These are phyloP conservation scores for Sylvilagus floridanus DNA, from an alignment of 2,797 vertebrate genomes.

Conservation along the genomic window DNA sequence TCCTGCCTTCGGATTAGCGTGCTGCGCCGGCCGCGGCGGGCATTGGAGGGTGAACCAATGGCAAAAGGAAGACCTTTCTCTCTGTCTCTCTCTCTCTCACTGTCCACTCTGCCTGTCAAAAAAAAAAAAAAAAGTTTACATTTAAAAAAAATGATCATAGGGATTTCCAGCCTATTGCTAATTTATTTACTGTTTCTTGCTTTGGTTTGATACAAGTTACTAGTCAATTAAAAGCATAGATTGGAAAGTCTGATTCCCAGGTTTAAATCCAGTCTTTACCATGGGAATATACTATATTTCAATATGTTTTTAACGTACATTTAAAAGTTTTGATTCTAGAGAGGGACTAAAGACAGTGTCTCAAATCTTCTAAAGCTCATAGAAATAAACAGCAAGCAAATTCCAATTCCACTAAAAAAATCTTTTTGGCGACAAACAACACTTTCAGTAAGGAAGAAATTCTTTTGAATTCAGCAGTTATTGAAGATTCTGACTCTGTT, in stretches of 20 bases:
- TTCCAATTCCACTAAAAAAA: slow-evolving; percentile 11
- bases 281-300: neutral
- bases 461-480: neutral
- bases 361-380: neutral
- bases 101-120: too few relatives aligned
- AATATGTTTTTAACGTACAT: neutral
- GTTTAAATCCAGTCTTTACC: neutral
- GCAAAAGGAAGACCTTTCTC: too few relatives aligned
- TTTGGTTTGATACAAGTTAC: neutral
- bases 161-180: neutral
- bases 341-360: neutral
- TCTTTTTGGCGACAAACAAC: slow-evolving; percentile 2
- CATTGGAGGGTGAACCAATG: too few relatives aligned
- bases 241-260: neutral
- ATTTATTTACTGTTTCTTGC: neutral
- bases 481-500: neutral
- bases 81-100: too few relatives aligned
- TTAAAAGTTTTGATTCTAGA: neutral
- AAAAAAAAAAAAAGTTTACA: neutral
- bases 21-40: too few relatives aligned
- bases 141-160: neutral
- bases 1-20: too few relatives aligned
- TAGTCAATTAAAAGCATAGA: neutral
- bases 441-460: neutral
- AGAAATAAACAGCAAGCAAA: neutral